phyloP scores from a whole-genome alignment of 2,888 invertebrate species.

The Eumacrocentrus americanus region DNA sequence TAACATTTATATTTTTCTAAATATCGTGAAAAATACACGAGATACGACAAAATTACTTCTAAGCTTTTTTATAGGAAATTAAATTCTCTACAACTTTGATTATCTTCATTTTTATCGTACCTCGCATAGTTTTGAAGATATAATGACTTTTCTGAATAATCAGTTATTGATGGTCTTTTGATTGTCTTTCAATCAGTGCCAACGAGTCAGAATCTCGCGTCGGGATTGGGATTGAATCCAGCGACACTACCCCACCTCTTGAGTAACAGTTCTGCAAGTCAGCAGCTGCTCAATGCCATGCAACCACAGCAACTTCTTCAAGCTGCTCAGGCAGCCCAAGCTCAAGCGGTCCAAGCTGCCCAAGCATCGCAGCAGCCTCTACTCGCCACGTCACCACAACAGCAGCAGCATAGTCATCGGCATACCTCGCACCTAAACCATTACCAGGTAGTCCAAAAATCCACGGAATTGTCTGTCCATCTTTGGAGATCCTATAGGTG shows the following conservation, averaged over 20 bases:
- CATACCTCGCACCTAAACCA: conserved; percentile 58
- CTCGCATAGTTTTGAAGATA: too few relatives aligned
- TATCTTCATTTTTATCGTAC: too few relatives aligned
- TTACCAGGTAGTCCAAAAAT: conserved; percentile 49
- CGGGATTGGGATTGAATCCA: conserved; percentile 72
- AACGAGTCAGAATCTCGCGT: conserved; percentile 71
- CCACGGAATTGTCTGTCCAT: neutral
- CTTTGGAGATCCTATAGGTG: neutral
- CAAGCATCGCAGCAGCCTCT: conserved; percentile 56
- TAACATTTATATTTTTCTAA: too few relatives aligned
- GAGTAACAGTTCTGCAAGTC: conserved; percentile 72
- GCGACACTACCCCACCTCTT: conserved; percentile 74
- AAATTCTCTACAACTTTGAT: too few relatives aligned
- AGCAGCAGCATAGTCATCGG: conserved; percentile 57
- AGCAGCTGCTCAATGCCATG: conserved; percentile 77
- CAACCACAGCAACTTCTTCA: conserved; percentile 70
- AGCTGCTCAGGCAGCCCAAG: conserved; percentile 57
- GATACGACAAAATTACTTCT: too few relatives aligned
- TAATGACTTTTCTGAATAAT: too few relatives aligned
- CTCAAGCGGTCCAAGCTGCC: conserved; percentile 48
- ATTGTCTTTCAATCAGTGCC: too few relatives aligned
- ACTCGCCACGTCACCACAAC: conserved; percentile 56
- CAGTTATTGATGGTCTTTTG: too few relatives aligned
- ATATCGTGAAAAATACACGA: too few relatives aligned
- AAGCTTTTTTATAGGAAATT: too few relatives aligned